Base-by-base conservation (phyloP, 2,113 vertebrate genomes). In the Cygnus atratus region DNA sequence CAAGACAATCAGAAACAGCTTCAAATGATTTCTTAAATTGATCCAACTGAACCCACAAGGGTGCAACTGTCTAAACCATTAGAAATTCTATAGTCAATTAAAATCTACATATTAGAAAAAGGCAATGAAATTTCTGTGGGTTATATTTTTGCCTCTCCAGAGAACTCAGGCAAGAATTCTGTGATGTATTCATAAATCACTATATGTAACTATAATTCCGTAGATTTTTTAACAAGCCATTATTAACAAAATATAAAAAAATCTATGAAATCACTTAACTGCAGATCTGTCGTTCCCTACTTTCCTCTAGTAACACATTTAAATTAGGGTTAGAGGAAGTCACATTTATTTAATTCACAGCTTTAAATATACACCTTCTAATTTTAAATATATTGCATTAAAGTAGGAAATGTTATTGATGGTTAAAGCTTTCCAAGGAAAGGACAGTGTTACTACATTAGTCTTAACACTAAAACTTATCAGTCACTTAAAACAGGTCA, bases 21-120 rank as follows among this genome's bases (percentile, higher is more conserved):
- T 80, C 33, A 83, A 79, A 72, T 59, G 12, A 85, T 61, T 85
- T 75, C 78, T 91, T 84, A 91, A 93, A 80, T 6, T 76, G 71
- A 90, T 66, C 48, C 44, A 93, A 33, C 7, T 44, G 52, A 10
- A 91, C 52, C 37, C 66, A 78, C n/a, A 68, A 29, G 72, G 68
- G 29, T 61, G 24, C 39, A 75, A 63, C 14, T 72, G 46, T 13
- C 39, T 75, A 95, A 79, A 76, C 13, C 5, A 61, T 46, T 37
- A 68, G 20, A 89, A 78, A 82, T 29, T 43, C 43, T 41, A 33
- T 20, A 87, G 37, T 65, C 66, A 91, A 84, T 87, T 88, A 75
- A 82, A 95, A 82, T 72, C 16, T 41, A 92, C 29, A 67, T 92
- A 71, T 63, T 91, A 74, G 12, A 89, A 92, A 95, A 63, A 78